Percentiles rank a stretch among this genome's conserved stretches.
phyloP scores from a whole-genome alignment of 2,113 vertebrate species.

The Etheostoma cragini region DNA sequence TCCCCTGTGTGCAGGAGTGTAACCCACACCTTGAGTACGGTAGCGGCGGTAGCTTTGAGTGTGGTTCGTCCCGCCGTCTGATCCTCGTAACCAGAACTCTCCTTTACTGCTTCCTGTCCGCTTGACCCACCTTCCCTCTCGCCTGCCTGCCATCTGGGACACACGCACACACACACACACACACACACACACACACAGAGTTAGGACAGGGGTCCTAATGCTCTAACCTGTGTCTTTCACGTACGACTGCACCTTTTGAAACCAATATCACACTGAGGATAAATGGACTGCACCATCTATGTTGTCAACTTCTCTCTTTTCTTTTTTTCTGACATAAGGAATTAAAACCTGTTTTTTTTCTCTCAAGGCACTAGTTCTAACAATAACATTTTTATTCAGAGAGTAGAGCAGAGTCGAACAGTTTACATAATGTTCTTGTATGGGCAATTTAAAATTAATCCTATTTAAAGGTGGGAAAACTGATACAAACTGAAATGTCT shows the following conservation, averaged over 20 bases:
- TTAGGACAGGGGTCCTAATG: conserved; percentile 28
- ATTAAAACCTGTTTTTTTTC: background rate
- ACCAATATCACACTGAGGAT: conserved; percentile 50
- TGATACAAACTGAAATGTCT: background rate
- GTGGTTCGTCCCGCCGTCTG: conserved; percentile 59
- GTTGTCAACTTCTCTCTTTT: conserved; percentile 4
- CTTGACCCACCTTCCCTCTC: conserved; percentile 61
- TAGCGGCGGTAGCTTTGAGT: conserved; percentile 73
- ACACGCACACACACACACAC: conserved; percentile 33
- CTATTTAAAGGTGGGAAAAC: background rate
- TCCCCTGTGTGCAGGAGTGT: conserved; percentile 67
- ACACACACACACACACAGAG: conserved; percentile 20
- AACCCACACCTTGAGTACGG: conserved; percentile 74
- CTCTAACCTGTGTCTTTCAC: conserved; percentile 46
- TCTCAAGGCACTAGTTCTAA: background rate
- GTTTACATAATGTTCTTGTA: background rate
- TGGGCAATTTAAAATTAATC: background rate
- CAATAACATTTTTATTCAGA: background rate
- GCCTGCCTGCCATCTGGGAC: conserved; percentile 77
- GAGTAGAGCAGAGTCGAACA: background rate
- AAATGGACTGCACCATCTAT: conserved; percentile 17
- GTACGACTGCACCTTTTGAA: conserved; percentile 59
- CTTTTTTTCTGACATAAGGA: conserved; percentile 3
- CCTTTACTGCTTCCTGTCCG: conserved; percentile 77
- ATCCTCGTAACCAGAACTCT: conserved; percentile 80